Percentiles rank a stretch among this genome's conserved stretches.
Evolutionary conservation across 2,888 invertebrate species (phyloP).

Genomic region (Anorthoa munda): DNA sequence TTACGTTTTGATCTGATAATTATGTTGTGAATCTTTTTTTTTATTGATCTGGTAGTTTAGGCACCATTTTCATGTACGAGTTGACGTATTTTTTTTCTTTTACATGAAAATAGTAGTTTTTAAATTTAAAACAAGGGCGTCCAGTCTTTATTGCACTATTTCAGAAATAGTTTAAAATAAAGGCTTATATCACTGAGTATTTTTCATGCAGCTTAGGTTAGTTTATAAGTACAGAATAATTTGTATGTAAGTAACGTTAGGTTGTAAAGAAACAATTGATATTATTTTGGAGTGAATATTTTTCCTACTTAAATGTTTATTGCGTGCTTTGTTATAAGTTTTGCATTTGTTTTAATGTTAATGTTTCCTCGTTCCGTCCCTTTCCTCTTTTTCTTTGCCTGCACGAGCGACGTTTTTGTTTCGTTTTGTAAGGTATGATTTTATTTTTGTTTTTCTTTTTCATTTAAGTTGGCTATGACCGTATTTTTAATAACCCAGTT

Average conservation of each 20-base stretch:
- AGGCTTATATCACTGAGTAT: conserved; percentile 76
- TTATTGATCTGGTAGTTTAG: conserved; percentile 44
- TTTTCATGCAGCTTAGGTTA: conserved; percentile 76
- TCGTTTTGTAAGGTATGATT: conserved; percentile 85
- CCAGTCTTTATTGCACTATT: conserved; percentile 87
- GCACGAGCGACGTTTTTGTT: conserved; percentile 86
- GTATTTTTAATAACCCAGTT: conserved; percentile 13
- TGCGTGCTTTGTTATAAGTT: conserved; percentile 75
- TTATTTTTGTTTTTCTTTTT: conserved; percentile 71
- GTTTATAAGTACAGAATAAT: conserved; percentile 83
- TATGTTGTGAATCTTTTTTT: conserved; percentile 69
- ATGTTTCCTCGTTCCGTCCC: conserved; percentile 84
- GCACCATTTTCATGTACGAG: conserved; percentile 32
- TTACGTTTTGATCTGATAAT: conserved; percentile 66
- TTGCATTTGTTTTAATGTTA: conserved; percentile 72
- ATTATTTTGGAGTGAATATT: conserved; percentile 77
- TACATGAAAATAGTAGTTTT: conserved; percentile 37
- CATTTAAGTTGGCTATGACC: conserved; percentile 37
- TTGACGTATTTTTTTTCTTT: conserved; percentile 23
- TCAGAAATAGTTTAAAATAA: conserved; percentile 86
- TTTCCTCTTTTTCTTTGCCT: conserved; percentile 75
- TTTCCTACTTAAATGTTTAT: conserved; percentile 78
- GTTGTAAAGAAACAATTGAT: conserved; percentile 83
- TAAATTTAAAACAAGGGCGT: conserved; percentile 67
- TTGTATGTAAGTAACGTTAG: conserved; percentile 78